phyloP scores from a whole-genome alignment of 2,888 invertebrate genomes.

The Bugula neritina region DNA sequence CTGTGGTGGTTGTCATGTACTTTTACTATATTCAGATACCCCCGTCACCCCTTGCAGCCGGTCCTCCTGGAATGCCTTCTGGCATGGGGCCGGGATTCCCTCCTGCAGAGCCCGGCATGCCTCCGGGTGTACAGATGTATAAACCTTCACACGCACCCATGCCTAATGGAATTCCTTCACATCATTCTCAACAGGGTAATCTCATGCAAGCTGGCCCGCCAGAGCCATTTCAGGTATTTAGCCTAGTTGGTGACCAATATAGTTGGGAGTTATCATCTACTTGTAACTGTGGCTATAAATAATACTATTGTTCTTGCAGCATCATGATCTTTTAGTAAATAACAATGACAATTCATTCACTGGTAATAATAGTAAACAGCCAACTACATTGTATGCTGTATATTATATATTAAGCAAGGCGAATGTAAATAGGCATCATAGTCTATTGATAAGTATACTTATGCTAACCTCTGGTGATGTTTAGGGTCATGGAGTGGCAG shows the following conservation, averaged over 20 bases:
- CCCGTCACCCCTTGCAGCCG: neutral
- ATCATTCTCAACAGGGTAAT: conserved; percentile 25
- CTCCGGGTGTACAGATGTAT: neutral
- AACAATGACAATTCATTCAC: no score
- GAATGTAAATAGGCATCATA: no score
- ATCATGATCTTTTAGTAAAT: no score
- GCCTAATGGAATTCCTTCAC: neutral
- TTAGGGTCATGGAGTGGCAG: conserved; percentile 16
- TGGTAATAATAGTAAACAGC: no score
- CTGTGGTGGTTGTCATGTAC: no score
- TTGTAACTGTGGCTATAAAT: no score
- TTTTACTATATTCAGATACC: conserved; percentile 24
- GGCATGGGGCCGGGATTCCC: conserved; percentile 27
- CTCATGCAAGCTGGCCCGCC: conserved; percentile 28
- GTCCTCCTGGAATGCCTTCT: conserved; percentile 24
- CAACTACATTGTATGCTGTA: no score
- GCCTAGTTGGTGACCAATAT: neutral
- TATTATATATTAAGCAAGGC: no score
- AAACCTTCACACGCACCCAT: neutral
- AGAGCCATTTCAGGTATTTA: conserved; percentile 23
- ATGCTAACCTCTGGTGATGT: neutral
- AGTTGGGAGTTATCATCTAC: no score
- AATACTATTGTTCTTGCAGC: no score
- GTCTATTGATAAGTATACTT: no score
- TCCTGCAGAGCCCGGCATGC: neutral